Evolutionary conservation across 2,888 invertebrate species (phyloP), one percentile per base, ranked within the genome.

Genomic region (Sinohyriopsis cumingii): DNA sequence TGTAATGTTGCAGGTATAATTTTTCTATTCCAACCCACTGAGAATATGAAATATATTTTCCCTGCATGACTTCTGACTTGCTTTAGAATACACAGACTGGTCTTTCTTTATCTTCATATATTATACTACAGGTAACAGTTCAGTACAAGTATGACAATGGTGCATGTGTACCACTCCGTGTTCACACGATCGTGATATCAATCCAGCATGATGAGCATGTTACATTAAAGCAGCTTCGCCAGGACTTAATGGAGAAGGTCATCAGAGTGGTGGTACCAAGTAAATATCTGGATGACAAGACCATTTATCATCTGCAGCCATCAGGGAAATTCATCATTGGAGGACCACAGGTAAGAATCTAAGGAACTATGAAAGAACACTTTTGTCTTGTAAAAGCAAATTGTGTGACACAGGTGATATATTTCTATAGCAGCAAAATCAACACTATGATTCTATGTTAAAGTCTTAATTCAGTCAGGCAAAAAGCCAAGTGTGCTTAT

Each of bases 151-250:
- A 96, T 90, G 94, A 95, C 67, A 94, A 95, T 82, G 99, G 99
- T 63, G 97, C 98, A 22, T 97, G 97, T 82, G 93, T 98, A 67
- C 98, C 99, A 0, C 93, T 94, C 78, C 93, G 98, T 84, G 97
- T 98, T 20, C 98, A 99, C 91, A 98, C 98, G 55, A 94, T 99
- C 54, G 99, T 99, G 19, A 96, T 99, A n/a, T 98, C 98, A 3
- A 92, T 97, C 67, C 99, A 99, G 90, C 99, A 99, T 91, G 96
- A 96, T 78, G 97, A 97, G 82, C 95, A 96, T 72, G 94, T 98
- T 75, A 91, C 93, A 59, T 91, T 97, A 84, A 95, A 96, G 55
- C 94, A 94, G 68, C 91, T 98, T 67, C 93, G 97, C 67, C 92
- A 93, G 18, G 95, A 96, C 88, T 94, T 98, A 67, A 94, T 93